Percentiles rank a stretch among this genome's conserved stretches.
Evolutionary conservation across 2,888 invertebrate genomes (phyloP).

Genomic region (Drosophila pegasa): DNA sequence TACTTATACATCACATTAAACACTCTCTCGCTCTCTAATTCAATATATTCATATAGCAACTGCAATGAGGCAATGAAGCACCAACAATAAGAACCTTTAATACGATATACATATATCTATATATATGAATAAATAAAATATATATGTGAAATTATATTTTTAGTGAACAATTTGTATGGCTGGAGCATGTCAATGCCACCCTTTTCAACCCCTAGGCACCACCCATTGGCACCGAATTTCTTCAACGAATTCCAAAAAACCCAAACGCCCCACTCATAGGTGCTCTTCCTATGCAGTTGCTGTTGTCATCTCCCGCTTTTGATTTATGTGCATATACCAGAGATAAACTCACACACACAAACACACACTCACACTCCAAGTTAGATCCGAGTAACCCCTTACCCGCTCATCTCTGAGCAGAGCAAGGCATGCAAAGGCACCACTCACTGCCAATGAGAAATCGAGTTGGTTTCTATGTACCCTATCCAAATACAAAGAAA

Average conservation of each 20-base stretch:
- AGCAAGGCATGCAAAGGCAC: conserved; percentile 34
- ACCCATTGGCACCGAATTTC: conserved; percentile 21
- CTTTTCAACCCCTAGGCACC: conserved; percentile 31
- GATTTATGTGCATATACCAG: conserved; percentile 36
- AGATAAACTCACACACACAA: conserved; percentile 8
- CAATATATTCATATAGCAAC: conserved; percentile 44
- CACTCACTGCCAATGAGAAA: conserved; percentile 21
- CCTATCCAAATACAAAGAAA: conserved; percentile 4
- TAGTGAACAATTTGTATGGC: conserved; percentile 49
- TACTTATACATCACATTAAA: conserved; percentile 17
- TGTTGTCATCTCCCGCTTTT: conserved; percentile 53
- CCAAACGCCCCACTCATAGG: conserved; percentile 45
- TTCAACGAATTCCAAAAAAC: conserved; percentile 13
- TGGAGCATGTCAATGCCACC: conserved; percentile 61
- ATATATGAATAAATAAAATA: conserved; percentile 1
- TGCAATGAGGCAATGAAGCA: conserved; percentile 59
- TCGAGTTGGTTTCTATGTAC: conserved; percentile 33
- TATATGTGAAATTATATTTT: conserved; percentile 26
- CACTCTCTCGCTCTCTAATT: conserved; percentile 16
- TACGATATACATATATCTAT: neutral
- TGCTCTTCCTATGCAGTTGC: conserved; percentile 65
- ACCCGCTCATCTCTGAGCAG: conserved; percentile 19
- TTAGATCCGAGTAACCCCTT: neutral
- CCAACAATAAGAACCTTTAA: conserved; percentile 19
- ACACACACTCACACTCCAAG: conserved; percentile 12